A percentile compares a stretch with the other conserved stretches of the same genome.
phyloP scores from a whole-genome alignment of 2,797 vertebrate species.

The Carcharodon carcharias region DNA sequence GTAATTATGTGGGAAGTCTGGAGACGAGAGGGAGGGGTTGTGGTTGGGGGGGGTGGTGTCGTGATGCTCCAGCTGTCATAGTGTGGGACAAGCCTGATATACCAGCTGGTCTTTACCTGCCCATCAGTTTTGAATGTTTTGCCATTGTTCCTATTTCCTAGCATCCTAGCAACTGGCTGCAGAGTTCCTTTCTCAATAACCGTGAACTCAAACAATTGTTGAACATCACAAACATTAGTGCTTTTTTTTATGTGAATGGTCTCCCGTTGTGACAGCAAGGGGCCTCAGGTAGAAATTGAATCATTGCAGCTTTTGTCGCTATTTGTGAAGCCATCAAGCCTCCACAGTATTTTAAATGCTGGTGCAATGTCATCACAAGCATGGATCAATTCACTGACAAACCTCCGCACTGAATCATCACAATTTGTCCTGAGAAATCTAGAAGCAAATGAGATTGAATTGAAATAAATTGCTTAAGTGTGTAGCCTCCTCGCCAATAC shows the following conservation, averaged over 20 bases:
- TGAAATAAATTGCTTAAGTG: neutral
- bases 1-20: neutral
- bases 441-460: neutral
- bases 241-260: neutral
- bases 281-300: neutral
- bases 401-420: neutral
- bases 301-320: neutral
- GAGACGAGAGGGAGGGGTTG: neutral
- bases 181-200: neutral
- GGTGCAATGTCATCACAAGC: neutral
- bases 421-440: neutral
- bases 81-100: neutral
- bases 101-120: neutral
- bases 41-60: too few relatives aligned
- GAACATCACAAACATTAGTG: neutral
- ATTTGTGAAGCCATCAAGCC: neutral
- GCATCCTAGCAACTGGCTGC: neutral
- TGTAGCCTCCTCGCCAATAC: neutral
- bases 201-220: neutral
- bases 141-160: neutral
- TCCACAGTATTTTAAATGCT: neutral
- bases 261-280: neutral
- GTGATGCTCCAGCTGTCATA: neutral
- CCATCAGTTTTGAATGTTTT: neutral
- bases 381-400: neutral